phyloP scores from a whole-genome alignment of 1,140 invertebrate species.

The Maconellicoccus hirsutus region DNA sequence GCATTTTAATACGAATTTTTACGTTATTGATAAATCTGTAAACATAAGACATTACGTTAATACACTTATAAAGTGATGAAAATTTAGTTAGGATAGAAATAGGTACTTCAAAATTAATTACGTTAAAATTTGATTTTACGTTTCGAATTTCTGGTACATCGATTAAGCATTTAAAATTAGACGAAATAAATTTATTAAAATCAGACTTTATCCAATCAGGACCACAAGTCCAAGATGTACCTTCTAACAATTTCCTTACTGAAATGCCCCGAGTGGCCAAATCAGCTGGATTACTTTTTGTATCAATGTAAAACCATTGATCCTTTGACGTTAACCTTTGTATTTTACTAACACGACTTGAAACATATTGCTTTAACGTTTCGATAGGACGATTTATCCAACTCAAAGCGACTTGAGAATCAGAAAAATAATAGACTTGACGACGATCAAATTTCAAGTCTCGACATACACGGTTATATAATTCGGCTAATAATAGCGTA shows the following conservation, averaged over 20 bases:
- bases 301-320: conserved; percentile 34
- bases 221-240: background rate
- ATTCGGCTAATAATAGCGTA: conserved; percentile 25
- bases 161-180: too few species aligned
- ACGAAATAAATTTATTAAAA: background rate
- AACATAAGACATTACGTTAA: too few species aligned
- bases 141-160: too few species aligned
- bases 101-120: too few species aligned
- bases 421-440: conserved; percentile 19
- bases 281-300: conserved; percentile 37
- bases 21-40: too few species aligned
- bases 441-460: background rate
- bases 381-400: conserved; percentile 31
- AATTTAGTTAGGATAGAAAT: too few species aligned
- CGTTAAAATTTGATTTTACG: too few species aligned
- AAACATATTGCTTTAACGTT: conserved; percentile 34
- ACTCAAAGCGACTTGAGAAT: conserved; percentile 27
- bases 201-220: background rate
- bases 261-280: conserved; percentile 32
- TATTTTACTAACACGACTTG: conserved; percentile 36
- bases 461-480: background rate
- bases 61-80: too few species aligned
- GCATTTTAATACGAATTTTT: too few species aligned
- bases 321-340: conserved; percentile 27
- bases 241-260: background rate